These are phyloP conservation scores for Todiramphus saurophagus DNA, from an alignment of 2,113 vertebrate genomes.

Conservation along the genomic window DNA sequence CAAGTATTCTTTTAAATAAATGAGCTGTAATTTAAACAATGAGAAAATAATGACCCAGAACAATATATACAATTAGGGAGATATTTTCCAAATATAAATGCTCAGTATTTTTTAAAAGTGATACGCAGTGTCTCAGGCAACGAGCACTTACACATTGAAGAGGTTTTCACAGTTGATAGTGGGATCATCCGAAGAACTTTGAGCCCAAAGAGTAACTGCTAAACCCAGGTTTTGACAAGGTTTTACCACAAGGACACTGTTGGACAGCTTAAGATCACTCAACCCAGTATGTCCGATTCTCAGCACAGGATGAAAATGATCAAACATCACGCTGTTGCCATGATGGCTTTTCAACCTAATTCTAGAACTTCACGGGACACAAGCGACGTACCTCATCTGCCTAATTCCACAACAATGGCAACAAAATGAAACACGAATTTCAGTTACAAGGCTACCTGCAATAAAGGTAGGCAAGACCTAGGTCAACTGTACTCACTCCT, in stretches of 20 bases:
- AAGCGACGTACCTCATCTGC: background rate
- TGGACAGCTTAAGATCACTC: background rate
- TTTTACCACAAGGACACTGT: background rate
- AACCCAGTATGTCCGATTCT: background rate
- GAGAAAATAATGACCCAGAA: conserved; percentile 62
- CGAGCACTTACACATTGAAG: background rate
- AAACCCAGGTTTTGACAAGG: background rate
- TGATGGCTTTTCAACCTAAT: background rate
- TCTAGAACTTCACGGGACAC: background rate
- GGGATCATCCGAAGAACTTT: background rate
- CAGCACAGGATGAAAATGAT: background rate
- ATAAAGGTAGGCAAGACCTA: background rate
- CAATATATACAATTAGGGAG: conserved; percentile 70
- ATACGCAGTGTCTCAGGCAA: background rate
- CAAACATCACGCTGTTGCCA: background rate
- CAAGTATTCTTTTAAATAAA: conserved; percentile 79
- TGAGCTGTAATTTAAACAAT: conserved; percentile 79
- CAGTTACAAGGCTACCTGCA: background rate
- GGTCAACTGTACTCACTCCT: background rate
- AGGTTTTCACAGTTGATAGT: background rate
- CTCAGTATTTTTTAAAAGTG: conserved; percentile 45
- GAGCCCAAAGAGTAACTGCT: background rate
- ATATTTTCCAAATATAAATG: conserved; percentile 59
- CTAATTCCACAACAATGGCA: background rate
- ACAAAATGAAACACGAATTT: background rate